phyloP scores from a whole-genome alignment of 2,888 invertebrate species.

The Tinea semifulvella region DNA sequence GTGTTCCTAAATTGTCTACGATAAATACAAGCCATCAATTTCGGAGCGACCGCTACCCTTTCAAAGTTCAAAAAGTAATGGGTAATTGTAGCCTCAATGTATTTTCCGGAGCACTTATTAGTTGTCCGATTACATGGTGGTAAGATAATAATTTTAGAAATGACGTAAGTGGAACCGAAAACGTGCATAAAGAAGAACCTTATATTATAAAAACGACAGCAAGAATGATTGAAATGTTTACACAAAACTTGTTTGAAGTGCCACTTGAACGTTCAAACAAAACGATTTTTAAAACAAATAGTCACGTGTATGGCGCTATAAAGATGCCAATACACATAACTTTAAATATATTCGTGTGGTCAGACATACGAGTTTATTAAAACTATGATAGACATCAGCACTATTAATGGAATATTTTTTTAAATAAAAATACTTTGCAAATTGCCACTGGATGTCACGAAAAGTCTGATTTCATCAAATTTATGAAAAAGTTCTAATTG shows the following conservation, averaged over 20 bases:
- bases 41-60: constrained; percentile 37
- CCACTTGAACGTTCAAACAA: constrained; percentile 8
- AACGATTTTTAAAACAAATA: constrained; percentile 8
- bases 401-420: constrained; percentile 1
- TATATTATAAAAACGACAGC: constrained; percentile 9
- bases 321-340: background rate
- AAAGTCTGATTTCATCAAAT: constrained; percentile 25
- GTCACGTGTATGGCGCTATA: constrained; percentile 2
- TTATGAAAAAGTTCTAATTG: constrained; percentile 28
- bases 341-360: background rate
- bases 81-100: constrained; percentile 42
- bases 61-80: constrained; percentile 34
- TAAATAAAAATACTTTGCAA: constrained; percentile 5
- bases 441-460: constrained; percentile 21
- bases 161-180: background rate
- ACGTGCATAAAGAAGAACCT: background rate
- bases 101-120: constrained; percentile 19
- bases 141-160: constrained; percentile 12
- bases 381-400: background rate
- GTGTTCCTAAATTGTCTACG: constrained; percentile 57
- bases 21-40: constrained; percentile 59
- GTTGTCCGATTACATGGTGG: constrained; percentile 26
- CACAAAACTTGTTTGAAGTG: constrained; percentile 12
- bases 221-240: constrained; percentile 16
- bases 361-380: background rate